phyloP scores from a whole-genome alignment of 2,113 vertebrate species.

The Motacilla alba region DNA sequence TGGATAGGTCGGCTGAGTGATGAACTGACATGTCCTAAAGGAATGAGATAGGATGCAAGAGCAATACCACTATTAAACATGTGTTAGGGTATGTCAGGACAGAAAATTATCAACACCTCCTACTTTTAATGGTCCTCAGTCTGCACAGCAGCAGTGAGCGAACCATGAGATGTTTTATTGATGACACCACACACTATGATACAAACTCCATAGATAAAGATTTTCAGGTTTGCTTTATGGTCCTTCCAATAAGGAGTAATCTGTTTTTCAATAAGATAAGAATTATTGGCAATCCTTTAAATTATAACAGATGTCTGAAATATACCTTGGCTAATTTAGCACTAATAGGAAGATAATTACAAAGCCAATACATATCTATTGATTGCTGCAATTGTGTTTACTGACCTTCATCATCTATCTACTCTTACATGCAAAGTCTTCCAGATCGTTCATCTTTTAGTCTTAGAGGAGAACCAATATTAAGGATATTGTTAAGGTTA shows the following conservation, averaged over 20 bases:
- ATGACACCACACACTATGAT: not conserved
- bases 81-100: not conserved
- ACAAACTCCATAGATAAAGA: not conserved
- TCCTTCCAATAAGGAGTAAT: not conserved
- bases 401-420: not conserved
- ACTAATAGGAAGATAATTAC: slow-evolving; percentile 7
- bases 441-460: not conserved
- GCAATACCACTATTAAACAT: not conserved
- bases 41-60: not conserved
- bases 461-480: not conserved
- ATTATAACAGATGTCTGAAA: slow-evolving; percentile 4
- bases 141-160: not conserved
- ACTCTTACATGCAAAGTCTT: not conserved
- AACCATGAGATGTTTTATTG: not conserved
- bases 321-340: not conserved
- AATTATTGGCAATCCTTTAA: not conserved
- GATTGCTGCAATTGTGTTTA: not conserved
- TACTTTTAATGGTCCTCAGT: not conserved
- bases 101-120: not conserved
- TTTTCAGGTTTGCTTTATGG: slow-evolving; percentile 21
- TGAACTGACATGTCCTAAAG: slow-evolving; percentile 14
- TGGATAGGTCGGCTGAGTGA: not conserved
- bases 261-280: not conserved
- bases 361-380: not conserved
- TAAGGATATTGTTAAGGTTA: not conserved